phyloP scores from a whole-genome alignment of 2,888 invertebrate species.

The Callyntrura guangdongensis region DNA sequence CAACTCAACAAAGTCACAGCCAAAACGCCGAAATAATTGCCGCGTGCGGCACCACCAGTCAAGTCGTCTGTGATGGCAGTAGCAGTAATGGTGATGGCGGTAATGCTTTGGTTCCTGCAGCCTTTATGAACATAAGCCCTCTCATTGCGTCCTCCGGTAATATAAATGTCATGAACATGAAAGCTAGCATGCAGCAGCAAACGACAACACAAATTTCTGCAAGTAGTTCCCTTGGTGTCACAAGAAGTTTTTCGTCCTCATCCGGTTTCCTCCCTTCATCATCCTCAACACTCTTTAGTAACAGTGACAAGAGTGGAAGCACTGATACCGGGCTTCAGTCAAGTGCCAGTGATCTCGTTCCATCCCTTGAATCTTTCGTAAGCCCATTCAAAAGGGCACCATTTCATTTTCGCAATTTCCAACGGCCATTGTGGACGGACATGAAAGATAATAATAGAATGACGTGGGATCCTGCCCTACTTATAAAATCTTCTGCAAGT shows the following conservation, averaged over 20 bases:
- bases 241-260: slow-evolving; percentile 83
- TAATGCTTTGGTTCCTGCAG: slow-evolving; percentile 2
- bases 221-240: slow-evolving; percentile 77
- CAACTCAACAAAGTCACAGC: slow-evolving; percentile 53
- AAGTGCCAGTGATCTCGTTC: slow-evolving; percentile 64
- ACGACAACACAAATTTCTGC: slow-evolving; percentile 42
- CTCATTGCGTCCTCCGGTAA: slow-evolving; percentile 61
- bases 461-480: slow-evolving; percentile 83
- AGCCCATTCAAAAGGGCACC: slow-evolving; percentile 80
- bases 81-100: slow-evolving; percentile 37
- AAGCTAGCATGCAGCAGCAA: slow-evolving; percentile 17
- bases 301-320: slow-evolving; percentile 65
- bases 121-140: slow-evolving; percentile 54
- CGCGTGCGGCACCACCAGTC: slow-evolving; percentile 17
- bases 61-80: slow-evolving; percentile 50
- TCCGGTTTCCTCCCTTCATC: slow-evolving; percentile 80
- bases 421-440: slow-evolving; percentile 84
- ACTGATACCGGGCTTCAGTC: slow-evolving; percentile 69
- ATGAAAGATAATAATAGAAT: slow-evolving; percentile 80
- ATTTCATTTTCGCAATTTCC: slow-evolving; percentile 84
- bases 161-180: slow-evolving; percentile 51
- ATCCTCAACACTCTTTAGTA: slow-evolving; percentile 63
- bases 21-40: slow-evolving; percentile 56
- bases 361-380: slow-evolving; percentile 77
- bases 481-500: slow-evolving; percentile 80